Conservation (phyloP, 2,797 vertebrate genomes). For the Dallia pectoralis region DNA sequence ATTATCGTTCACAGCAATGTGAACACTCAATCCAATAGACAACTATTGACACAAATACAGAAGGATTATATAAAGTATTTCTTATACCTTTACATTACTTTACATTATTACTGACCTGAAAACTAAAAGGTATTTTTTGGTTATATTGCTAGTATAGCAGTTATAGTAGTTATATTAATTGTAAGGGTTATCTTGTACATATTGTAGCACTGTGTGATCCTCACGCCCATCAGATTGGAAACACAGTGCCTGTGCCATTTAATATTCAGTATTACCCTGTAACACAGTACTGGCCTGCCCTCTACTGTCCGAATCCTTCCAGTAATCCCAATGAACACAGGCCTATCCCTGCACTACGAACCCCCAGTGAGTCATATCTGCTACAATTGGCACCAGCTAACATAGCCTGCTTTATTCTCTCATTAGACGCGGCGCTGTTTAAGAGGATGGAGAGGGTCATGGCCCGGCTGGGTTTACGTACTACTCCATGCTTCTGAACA, state of each 20-base stretch:
- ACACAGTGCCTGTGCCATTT: conserved; percentile 1
- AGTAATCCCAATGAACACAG: conserved; percentile 7
- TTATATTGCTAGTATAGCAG: not conserved
- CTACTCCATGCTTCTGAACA: not conserved
- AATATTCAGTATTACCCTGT: conserved; percentile 46
- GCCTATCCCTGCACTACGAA: not conserved
- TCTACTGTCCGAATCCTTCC: conserved; percentile 72
- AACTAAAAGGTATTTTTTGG: not conserved
- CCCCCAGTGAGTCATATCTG: not conserved
- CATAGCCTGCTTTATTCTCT: conserved; percentile 1
- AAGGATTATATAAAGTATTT: not conserved
- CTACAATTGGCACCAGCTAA: not conserved
- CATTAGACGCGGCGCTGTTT: not conserved
- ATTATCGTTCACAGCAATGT: not conserved
- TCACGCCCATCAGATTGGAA: conserved; percentile 6
- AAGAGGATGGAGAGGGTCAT: not conserved
- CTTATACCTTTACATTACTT: not conserved
- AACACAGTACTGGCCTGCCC: conserved; percentile 82
- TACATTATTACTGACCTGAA: too few species aligned
- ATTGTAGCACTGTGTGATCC: not conserved
- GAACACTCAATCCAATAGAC: not conserved
- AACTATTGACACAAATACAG: conserved; percentile 7
- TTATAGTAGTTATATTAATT: not conserved
- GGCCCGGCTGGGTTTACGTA: too few species aligned
- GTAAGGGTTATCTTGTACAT: not conserved